A percentile compares a stretch with the other conserved stretches of the same genome.
phyloP scores from a whole-genome alignment of 1,140 invertebrate genomes.

The Helicorthomorpha holstii region DNA sequence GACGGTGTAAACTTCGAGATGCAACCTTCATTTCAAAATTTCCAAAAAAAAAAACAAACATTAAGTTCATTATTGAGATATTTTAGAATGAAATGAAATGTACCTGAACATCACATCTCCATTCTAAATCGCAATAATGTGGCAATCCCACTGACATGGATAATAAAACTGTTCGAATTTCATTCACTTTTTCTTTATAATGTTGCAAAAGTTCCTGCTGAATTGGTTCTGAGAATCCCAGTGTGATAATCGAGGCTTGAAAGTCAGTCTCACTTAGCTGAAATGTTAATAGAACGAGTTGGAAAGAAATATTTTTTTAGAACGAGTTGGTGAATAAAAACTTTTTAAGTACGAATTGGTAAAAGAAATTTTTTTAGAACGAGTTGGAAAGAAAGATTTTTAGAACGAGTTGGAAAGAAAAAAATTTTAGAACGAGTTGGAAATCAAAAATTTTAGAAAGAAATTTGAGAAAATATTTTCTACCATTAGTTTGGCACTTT shows the following conservation, averaged over 20 bases:
- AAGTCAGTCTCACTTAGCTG: slow-evolving; percentile 34
- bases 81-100: slow-evolving; percentile 5
- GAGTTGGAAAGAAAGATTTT: too few relatives aligned
- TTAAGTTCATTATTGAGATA: slow-evolving; percentile 5
- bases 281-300: not conserved
- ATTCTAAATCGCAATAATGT: slow-evolving; percentile 43
- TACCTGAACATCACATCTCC: slow-evolving; percentile 49
- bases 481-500: slow-evolving; percentile 26
- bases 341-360: too few relatives aligned
- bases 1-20: slow-evolving; percentile 35
- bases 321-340: too few relatives aligned
- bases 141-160: slow-evolving; percentile 32
- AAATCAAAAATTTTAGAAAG: not conserved
- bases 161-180: slow-evolving; percentile 30
- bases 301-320: too few relatives aligned
- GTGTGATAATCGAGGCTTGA: slow-evolving; percentile 33
- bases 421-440: too few relatives aligned
- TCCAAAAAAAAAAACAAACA: slow-evolving; percentile 11
- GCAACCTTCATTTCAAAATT: too few relatives aligned
- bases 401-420: too few relatives aligned
- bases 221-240: slow-evolving; percentile 39
- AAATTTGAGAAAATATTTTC: not conserved
- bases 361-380: not conserved
- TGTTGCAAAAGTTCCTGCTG: slow-evolving; percentile 31
- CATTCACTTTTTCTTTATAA: slow-evolving; percentile 32